Evolutionary conservation across 1,140 invertebrate species (phyloP).

Genomic region (Arctopsyche grandis): DNA sequence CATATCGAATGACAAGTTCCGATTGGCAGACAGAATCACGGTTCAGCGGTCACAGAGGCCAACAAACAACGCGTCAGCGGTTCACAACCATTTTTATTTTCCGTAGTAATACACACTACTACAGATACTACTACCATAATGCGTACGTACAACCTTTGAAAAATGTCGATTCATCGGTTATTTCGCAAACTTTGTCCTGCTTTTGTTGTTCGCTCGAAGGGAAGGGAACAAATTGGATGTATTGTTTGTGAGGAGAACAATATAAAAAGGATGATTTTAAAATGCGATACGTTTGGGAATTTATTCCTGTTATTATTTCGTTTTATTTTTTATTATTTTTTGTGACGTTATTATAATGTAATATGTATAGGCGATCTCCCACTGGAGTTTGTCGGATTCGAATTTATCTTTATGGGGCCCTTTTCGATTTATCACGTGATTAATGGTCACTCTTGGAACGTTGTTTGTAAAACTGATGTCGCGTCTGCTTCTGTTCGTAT

Average conservation of each 20-base stretch:
- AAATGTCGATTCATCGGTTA: background rate
- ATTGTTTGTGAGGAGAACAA: background rate
- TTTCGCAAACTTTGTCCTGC: background rate
- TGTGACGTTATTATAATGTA: background rate
- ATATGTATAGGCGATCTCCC: background rate
- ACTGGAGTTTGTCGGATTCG: background rate
- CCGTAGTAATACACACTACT: background rate
- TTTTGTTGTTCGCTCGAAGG: background rate
- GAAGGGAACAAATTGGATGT: conserved; percentile 12
- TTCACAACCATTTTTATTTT: conserved; percentile 24
- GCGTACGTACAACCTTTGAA: background rate
- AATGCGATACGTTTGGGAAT: background rate
- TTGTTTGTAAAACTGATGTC: conserved; percentile 17
- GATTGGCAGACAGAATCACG: conserved; percentile 41
- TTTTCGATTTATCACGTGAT: conserved; percentile 26
- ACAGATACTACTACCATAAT: too few relatives aligned
- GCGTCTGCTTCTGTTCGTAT: conserved; percentile 10
- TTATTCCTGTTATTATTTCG: conserved; percentile 11
- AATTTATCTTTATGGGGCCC: background rate
- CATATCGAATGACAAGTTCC: conserved; percentile 43
- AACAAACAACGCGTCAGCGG: conserved; percentile 41
- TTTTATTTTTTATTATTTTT: background rate
- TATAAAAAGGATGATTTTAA: background rate
- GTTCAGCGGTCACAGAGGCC: conserved; percentile 40
- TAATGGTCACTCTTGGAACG: background rate